phyloP scores from a whole-genome alignment of 2,888 invertebrate species.

The Euzophera pinguis region DNA sequence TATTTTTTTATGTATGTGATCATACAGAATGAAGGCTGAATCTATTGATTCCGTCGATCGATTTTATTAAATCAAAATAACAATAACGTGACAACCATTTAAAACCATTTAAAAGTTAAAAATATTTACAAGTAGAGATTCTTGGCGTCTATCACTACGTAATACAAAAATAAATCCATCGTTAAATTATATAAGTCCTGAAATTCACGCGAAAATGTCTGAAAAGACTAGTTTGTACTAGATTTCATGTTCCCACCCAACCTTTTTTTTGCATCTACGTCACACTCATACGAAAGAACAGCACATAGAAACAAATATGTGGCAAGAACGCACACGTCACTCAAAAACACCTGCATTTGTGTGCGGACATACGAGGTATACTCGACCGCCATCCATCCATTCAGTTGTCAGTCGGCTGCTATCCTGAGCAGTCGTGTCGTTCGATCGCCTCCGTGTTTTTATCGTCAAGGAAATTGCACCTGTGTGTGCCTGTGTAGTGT shows the following conservation, averaged over 20 bases:
- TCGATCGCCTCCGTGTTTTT: constrained; percentile 26
- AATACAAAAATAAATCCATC: background rate
- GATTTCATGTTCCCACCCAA: background rate
- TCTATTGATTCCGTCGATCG: too few relatives aligned
- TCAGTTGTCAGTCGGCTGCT: constrained; percentile 56
- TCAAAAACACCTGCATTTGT: constrained; percentile 40
- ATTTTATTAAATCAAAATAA: constrained; percentile 4
- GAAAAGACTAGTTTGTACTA: background rate
- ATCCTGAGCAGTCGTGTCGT: constrained; percentile 37
- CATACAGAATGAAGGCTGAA: too few relatives aligned
- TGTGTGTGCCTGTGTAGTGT: constrained; percentile 52
- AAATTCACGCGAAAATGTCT: background rate
- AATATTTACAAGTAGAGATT: background rate
- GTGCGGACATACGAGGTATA: constrained; percentile 28
- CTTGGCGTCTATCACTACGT: background rate
- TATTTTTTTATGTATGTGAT: too few relatives aligned
- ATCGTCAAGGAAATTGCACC: constrained; percentile 31
- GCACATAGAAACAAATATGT: constrained; percentile 15
- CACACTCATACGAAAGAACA: constrained; percentile 19
- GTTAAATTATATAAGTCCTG: background rate
- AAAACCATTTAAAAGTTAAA: background rate
- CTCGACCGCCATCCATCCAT: constrained; percentile 31
- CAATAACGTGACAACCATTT: too few relatives aligned
- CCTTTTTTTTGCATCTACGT: background rate
- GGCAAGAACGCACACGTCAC: constrained; percentile 34